These are phyloP conservation scores for Agriopis aurantiaria DNA, from an alignment of 2,888 invertebrate species.

Conservation along the genomic window DNA sequence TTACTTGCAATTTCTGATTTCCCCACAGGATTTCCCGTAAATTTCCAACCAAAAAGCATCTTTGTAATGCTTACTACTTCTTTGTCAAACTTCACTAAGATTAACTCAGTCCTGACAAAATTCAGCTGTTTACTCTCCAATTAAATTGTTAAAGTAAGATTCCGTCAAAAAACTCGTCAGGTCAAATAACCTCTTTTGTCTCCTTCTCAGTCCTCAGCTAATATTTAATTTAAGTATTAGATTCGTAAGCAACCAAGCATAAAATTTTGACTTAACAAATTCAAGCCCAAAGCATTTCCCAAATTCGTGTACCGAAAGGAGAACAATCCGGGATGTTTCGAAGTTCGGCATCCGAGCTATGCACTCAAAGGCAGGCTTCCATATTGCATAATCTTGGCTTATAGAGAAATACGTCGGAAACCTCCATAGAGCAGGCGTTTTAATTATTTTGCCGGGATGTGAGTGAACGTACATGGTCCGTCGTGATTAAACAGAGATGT, in stretches of 20 bases:
- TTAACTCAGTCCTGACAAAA: no score
- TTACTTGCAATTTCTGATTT: no score
- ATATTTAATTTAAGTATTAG: constrained; percentile 1
- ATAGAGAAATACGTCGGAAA: constrained; percentile 20
- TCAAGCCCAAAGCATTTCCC: constrained; percentile 38
- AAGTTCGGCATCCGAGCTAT: constrained; percentile 42
- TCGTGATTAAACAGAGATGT: background rate
- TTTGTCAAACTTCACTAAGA: no score
- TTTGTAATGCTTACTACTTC: no score
- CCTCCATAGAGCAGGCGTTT: constrained; percentile 6
- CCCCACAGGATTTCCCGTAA: no score
- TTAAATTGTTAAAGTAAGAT: no score
- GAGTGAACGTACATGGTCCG: background rate
- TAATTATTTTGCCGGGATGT: constrained; percentile 22
- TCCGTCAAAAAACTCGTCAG: background rate
- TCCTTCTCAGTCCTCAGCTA: background rate
- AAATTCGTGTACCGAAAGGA: constrained; percentile 26
- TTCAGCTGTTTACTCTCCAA: no score
- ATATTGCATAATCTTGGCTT: constrained; percentile 41
- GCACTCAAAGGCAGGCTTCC: constrained; percentile 40
- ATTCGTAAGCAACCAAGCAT: constrained; percentile 2
- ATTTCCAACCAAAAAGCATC: no score
- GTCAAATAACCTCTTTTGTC: background rate
- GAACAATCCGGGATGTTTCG: constrained; percentile 36
- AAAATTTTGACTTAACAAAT: constrained; percentile 12